Evolutionary conservation across 2,797 vertebrate species (phyloP), one percentile per base, ranked within the genome.

Genomic region (Geotrypetes seraphini): DNA sequence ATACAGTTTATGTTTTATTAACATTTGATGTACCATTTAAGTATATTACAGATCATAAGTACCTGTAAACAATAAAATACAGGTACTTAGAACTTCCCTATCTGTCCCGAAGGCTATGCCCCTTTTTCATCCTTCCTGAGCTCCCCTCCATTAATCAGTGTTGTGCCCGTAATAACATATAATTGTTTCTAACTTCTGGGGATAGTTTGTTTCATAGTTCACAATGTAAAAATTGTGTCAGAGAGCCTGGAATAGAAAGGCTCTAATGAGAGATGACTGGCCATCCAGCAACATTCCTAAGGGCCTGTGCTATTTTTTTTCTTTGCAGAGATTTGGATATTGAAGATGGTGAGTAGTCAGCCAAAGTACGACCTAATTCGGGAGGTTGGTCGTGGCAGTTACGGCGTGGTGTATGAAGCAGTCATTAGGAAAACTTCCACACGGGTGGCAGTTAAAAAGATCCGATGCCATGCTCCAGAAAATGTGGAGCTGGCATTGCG

Each of bases 301-400:
- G 62, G 66, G 77, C 40, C 34, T 70, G 49, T 53, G 21, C 60
- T 59, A 51, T 57, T 39, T 69, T 18, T 55, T 40, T n/a, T 17
- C 47, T 55, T 35, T 71, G 53, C 57, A 85, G 83, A 78, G 60
- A 69, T 62, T 31, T 74, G 57, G 69, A 66, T 75, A 76, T 79
- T 84, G 86, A 96, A 90, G 83, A 97, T 97, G 94, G 90, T 96
- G 84, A 95, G 91, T 87, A 94, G 92, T 78, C 91, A 97, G 79
- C 89, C 94, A 66, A 98, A 96, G 75, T 97, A 98, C 82, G 90
- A 97, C 76, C 85, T 98, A 83, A 89, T 98, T 81, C 90, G 93
- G 84, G 92, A 97, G 88, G 91, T 98, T 82, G 95, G 95, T 45
- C 90, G 90, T 45, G 95, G 95, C 71, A 97, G 91, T 76, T 98